Evolutionary conservation across 2,888 invertebrate genomes (phyloP).

Genomic region (Nomada ruficornis): DNA sequence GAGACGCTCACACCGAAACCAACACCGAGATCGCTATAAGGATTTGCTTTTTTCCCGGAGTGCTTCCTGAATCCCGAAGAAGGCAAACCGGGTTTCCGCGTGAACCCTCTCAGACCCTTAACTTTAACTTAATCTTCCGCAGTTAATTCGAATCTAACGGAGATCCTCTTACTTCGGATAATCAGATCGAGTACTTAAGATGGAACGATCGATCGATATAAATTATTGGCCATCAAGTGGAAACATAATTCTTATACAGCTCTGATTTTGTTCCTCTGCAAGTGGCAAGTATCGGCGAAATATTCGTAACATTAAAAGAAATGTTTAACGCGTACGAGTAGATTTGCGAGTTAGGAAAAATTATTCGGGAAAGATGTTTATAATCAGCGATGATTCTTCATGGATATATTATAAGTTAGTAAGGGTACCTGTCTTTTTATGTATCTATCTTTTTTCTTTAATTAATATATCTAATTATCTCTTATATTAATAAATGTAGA

Average conservation of each 20-base stretch:
- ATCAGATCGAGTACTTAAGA: constrained; percentile 13
- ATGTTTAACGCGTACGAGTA: too few relatives aligned
- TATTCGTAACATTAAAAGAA: too few relatives aligned
- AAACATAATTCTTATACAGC: not conserved
- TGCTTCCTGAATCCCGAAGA: constrained; percentile 53
- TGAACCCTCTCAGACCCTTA: constrained; percentile 45
- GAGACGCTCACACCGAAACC: constrained; percentile 28
- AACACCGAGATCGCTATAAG: constrained; percentile 49
- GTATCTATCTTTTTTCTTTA: too few relatives aligned
- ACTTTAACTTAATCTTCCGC: constrained; percentile 60
- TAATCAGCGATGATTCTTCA: too few relatives aligned
- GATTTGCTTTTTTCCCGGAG: constrained; percentile 54
- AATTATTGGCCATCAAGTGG: constrained; percentile 7
- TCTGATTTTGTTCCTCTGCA: too few relatives aligned
- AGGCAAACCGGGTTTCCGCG: constrained; percentile 41
- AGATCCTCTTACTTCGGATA: constrained; percentile 41
- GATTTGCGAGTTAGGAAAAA: too few relatives aligned
- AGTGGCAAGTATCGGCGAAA: too few relatives aligned
- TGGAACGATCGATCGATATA: constrained; percentile 5
- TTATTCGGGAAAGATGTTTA: too few relatives aligned
- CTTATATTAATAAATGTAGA: too few relatives aligned
- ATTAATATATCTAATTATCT: too few relatives aligned
- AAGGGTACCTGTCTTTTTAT: too few relatives aligned
- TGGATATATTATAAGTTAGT: too few relatives aligned
- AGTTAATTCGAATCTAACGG: constrained; percentile 55